These are phyloP conservation scores for Drosophila paulistorum DNA, from an alignment of 1,140 invertebrate species.

Conservation along the genomic window DNA sequence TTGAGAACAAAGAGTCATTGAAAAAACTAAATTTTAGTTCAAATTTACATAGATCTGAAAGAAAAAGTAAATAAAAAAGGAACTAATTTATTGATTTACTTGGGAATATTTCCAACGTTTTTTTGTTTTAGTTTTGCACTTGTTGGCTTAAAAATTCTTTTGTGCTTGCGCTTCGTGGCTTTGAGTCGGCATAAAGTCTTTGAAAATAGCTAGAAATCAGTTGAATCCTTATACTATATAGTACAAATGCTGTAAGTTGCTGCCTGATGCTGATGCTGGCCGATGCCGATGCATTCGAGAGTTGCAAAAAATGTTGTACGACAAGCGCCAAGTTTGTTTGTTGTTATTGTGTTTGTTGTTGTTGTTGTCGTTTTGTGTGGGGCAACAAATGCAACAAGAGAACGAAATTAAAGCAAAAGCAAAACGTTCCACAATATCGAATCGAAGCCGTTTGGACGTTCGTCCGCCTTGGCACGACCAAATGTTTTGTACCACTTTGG, in stretches of 20 bases:
- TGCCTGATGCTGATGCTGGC: background rate
- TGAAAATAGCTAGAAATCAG: slow-evolving; percentile 33
- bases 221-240: slow-evolving; percentile 13
- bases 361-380: background rate
- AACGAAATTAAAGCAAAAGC: slow-evolving; percentile 21
- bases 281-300: slow-evolving; percentile 30
- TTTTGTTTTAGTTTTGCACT: slow-evolving; percentile 1
- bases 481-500: slow-evolving; percentile 65
- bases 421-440: slow-evolving; percentile 16
- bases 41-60: no score
- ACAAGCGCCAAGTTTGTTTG: slow-evolving; percentile 74
- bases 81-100: no score
- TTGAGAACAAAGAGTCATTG: no score
- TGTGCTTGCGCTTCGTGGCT: slow-evolving; percentile 1
- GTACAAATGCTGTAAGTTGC: slow-evolving; percentile 31
- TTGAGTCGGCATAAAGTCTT: slow-evolving; percentile 46
- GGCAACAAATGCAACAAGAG: slow-evolving; percentile 15
- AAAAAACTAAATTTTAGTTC: no score
- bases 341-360: background rate
- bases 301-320: slow-evolving; percentile 74
- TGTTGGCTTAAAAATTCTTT: background rate
- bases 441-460: slow-evolving; percentile 60
- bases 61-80: no score
- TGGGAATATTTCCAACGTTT: background rate
- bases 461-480: slow-evolving; percentile 21